Percentiles rank a stretch among this genome's conserved stretches.
phyloP scores from a whole-genome alignment of 1,140 invertebrate genomes.

The Drosophila virilis region DNA sequence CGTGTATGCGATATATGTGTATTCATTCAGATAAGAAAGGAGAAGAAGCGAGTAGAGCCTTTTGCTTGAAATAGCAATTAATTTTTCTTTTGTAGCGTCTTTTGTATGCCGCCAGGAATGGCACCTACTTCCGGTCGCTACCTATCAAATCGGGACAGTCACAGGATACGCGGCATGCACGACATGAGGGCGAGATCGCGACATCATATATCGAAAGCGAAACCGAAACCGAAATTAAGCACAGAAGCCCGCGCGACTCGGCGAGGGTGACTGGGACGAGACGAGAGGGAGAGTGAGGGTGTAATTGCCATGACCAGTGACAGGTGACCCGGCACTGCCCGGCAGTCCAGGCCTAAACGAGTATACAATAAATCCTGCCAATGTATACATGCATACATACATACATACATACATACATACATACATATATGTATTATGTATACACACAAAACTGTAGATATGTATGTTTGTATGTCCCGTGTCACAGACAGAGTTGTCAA shows the following conservation, averaged over 20 bases:
- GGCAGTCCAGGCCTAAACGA: neutral
- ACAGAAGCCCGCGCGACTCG: too few relatives aligned
- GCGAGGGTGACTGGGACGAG: neutral
- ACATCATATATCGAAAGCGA: conserved; percentile 5
- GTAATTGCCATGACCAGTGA: conserved; percentile 47
- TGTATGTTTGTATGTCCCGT: too few relatives aligned
- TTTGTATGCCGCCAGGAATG: neutral
- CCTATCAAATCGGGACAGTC: neutral
- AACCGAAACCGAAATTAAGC: neutral
- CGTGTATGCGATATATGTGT: neutral
- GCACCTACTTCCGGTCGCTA: neutral
- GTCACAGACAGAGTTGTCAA: too few relatives aligned
- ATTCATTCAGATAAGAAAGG: too few relatives aligned
- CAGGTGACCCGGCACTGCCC: conserved; percentile 7
- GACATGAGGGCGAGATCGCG: neutral
- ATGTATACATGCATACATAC: neutral
- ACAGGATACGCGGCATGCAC: neutral
- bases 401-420: too few relatives aligned
- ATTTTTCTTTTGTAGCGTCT: neutral
- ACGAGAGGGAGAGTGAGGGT: conserved; percentile 17
- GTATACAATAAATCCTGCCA: neutral
- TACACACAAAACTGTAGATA: neutral
- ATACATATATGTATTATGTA: neutral
- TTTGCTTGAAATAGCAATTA: neutral
- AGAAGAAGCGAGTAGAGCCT: neutral